A percentile compares a stretch with the other conserved stretches of the same genome.
Conservation (phyloP, 2,113 vertebrate genomes). For the Ictalurus furcatus region DNA sequence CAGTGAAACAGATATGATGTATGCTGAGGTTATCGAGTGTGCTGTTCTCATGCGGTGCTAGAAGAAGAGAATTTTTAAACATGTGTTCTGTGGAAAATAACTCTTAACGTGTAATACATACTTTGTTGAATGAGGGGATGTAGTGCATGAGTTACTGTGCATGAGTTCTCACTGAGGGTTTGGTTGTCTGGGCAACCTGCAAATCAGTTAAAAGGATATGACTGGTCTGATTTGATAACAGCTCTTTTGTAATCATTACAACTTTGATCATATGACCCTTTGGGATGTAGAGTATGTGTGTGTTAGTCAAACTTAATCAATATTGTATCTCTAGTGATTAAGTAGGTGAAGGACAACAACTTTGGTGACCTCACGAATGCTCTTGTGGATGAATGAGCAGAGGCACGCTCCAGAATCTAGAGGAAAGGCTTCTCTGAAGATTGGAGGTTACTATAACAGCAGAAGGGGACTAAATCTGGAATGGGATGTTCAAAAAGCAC, state of each 20-base stretch:
- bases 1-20: conserved; percentile 20
- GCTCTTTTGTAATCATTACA: background rate
- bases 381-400: background rate
- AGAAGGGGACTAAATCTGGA: background rate
- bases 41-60: background rate
- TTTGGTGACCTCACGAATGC: background rate
- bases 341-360: background rate
- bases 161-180: background rate
- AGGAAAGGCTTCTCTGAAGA: background rate
- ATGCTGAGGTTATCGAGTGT: background rate
- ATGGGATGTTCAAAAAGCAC: background rate
- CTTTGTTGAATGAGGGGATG: background rate
- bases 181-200: conserved; percentile 49
- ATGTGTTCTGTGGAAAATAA: background rate
- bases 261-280: background rate
- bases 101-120: background rate
- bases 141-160: background rate
- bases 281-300: background rate
- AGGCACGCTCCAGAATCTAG: background rate
- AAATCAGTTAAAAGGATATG: background rate
- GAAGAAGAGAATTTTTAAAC: conserved; percentile 3
- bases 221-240: conserved; percentile 27
- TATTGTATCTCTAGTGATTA: background rate
- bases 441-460: background rate
- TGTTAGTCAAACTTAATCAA: background rate